Evolutionary conservation across 2,888 invertebrate genomes (phyloP).

Genomic region (Pelosia muscerda): DNA sequence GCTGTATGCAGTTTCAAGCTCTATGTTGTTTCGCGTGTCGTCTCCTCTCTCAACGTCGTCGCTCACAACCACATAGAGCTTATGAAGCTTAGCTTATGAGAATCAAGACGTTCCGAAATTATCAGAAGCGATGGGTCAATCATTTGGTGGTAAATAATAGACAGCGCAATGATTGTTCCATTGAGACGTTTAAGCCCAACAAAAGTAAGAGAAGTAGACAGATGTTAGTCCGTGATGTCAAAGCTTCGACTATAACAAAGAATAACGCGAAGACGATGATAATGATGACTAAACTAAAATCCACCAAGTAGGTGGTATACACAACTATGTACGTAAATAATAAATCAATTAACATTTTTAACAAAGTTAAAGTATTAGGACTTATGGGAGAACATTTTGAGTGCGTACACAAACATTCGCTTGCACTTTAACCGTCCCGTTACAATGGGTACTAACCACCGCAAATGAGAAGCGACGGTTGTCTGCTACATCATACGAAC

Average conservation of each 20-base stretch:
- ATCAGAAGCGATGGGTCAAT: no score
- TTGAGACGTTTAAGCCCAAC: no score
- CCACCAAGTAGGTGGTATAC: slow-evolving; percentile 52
- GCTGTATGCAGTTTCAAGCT: no score
- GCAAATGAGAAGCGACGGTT: slow-evolving; percentile 61
- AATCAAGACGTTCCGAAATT: no score
- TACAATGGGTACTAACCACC: slow-evolving; percentile 66
- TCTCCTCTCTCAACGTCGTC: no score
- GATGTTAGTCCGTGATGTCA: not conserved
- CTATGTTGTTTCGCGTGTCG: no score
- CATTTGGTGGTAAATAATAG: no score
- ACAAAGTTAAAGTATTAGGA: slow-evolving; percentile 65
- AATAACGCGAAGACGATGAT: not conserved
- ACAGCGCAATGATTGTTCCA: no score
- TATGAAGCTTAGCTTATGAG: no score
- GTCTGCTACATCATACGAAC: slow-evolving; percentile 50
- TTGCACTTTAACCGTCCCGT: slow-evolving; percentile 77
- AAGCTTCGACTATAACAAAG: not conserved
- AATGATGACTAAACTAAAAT: slow-evolving; percentile 5
- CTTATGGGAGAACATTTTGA: slow-evolving; percentile 48
- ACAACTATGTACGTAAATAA: slow-evolving; percentile 49
- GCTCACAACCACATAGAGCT: no score
- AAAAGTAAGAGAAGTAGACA: not conserved
- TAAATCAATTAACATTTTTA: slow-evolving; percentile 70
- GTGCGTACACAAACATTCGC: slow-evolving; percentile 60